Percentiles rank a stretch among this genome's conserved stretches.
Conservation (phyloP, 2,113 vertebrate genomes). For the Brachyhypopomus gauderio region DNA sequence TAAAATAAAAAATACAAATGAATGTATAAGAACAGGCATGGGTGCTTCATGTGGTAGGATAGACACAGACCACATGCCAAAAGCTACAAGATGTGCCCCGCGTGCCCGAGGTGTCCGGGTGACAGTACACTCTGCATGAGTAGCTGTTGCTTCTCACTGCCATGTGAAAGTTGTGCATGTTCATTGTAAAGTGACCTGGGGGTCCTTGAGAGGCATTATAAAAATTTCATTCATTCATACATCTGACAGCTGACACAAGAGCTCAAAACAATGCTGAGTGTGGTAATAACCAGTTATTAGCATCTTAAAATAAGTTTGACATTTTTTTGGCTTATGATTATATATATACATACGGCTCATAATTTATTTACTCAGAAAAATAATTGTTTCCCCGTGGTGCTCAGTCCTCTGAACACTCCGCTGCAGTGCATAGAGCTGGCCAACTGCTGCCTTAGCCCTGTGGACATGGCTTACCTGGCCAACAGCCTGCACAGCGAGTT, state of each 20-base stretch:
- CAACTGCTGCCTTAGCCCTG: conserved; percentile 82
- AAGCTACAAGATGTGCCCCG: conserved; percentile 6
- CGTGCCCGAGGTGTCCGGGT: not conserved
- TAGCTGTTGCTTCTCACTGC: not conserved
- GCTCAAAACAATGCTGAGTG: not conserved
- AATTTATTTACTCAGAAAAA: not conserved
- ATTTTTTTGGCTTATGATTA: not conserved
- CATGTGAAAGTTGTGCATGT: no score
- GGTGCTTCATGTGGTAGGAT: conserved; percentile 18
- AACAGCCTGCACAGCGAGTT: conserved; percentile 83
- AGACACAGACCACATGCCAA: conserved; percentile 22
- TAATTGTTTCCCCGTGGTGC: conserved; percentile 41
- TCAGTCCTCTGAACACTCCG: conserved; percentile 85
- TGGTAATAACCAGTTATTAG: not conserved
- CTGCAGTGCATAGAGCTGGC: conserved; percentile 85
- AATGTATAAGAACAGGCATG: not conserved
- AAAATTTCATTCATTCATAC: no score
- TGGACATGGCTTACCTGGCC: conserved; percentile 90
- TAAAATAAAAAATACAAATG: no score
- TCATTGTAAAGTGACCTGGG: no score
- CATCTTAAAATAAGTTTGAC: no score
- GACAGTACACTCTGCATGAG: conserved; percentile 18
- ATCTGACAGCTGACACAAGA: not conserved
- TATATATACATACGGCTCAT: not conserved
- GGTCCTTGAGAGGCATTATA: no score